These are phyloP conservation scores for Bombus ignitus DNA, from an alignment of 1,140 invertebrate genomes.

Conservation along the genomic window DNA sequence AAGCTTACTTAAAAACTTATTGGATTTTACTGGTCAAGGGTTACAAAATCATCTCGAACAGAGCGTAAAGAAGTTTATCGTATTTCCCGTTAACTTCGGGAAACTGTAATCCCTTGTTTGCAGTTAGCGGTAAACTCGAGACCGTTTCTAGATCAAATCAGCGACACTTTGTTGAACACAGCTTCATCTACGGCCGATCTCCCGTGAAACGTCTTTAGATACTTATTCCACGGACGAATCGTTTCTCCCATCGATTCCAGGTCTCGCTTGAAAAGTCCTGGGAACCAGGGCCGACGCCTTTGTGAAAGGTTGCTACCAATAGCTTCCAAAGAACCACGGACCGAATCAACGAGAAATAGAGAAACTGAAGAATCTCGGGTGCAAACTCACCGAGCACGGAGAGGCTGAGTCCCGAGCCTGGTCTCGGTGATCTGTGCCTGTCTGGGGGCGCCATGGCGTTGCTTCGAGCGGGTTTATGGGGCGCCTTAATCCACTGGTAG, in stretches of 20 bases:
- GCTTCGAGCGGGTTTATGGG: background rate
- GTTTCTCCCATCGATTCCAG: background rate
- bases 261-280: background rate
- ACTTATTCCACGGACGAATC: background rate
- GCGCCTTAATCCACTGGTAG: slow-evolving; percentile 39
- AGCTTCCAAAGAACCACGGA: background rate
- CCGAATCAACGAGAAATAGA: background rate
- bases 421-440: slow-evolving; percentile 73
- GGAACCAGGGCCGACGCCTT: background rate
- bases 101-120: background rate
- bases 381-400: slow-evolving; percentile 76
- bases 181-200: background rate
- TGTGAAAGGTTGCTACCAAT: slow-evolving; percentile 23
- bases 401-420: slow-evolving; percentile 75
- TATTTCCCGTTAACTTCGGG: too few species aligned
- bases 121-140: background rate
- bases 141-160: slow-evolving; percentile 15
- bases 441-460: slow-evolving; percentile 77
- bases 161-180: background rate
- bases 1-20: background rate
- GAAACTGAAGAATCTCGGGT: background rate
- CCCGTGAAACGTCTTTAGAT: background rate
- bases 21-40: background rate
- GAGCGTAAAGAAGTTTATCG: background rate
- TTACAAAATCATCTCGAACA: too few species aligned